These are phyloP conservation scores for Sarcophaga rosellei DNA, from an alignment of 2,888 invertebrate genomes.

Conservation along the genomic window DNA sequence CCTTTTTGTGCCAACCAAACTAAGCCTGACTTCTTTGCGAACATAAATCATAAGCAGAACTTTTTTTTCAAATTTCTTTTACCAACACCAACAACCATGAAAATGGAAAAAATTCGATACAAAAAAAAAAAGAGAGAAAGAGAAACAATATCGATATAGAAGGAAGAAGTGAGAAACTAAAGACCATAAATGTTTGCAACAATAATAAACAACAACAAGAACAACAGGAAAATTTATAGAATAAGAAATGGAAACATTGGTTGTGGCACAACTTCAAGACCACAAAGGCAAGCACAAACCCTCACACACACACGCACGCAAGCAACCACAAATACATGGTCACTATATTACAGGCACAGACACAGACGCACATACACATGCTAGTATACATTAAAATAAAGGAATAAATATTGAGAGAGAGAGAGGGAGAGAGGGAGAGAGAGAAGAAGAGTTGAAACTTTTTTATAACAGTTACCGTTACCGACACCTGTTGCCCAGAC, in stretches of 20 bases:
- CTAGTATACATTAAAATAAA: neutral
- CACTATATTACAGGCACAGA: neutral
- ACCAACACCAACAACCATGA: conserved; percentile 38
- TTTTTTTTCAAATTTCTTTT: conserved; percentile 1
- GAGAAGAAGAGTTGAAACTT: conserved; percentile 36
- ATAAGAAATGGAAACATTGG: neutral
- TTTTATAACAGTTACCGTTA: conserved; percentile 28
- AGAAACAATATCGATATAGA: neutral
- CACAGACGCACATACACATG: neutral
- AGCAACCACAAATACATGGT: neutral
- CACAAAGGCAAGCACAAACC: neutral
- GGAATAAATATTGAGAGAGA: neutral
- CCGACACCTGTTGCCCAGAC: conserved; percentile 61
- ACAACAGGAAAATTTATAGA: conserved; percentile 13
- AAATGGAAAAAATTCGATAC: conserved; percentile 3
- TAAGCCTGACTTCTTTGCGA: conserved; percentile 1
- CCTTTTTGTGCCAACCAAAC: neutral
- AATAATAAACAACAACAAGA: conserved; percentile 18
- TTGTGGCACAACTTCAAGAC: conserved; percentile 19
- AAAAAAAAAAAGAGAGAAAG: conserved; percentile 28
- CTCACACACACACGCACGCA: neutral
- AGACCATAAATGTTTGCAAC: conserved; percentile 54
- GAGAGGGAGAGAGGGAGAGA: too few species aligned
- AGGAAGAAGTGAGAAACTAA: conserved; percentile 23
- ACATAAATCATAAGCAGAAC: conserved; percentile 44